Conservation (phyloP, 1,140 invertebrate species). For the Pseudoatta argentina region DNA sequence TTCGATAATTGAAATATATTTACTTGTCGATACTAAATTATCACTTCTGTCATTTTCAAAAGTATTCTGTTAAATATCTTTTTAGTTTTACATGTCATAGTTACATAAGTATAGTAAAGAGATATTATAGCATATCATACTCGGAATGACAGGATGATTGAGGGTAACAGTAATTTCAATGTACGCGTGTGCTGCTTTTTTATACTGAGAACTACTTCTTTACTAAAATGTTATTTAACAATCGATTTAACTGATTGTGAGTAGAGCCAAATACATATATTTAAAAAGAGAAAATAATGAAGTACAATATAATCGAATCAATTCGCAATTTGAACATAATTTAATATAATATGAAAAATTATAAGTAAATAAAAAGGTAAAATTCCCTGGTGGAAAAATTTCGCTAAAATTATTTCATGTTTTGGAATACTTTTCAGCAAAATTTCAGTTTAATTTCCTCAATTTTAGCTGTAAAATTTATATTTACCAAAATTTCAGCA, state of each 20-base stretch:
- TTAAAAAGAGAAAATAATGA: not conserved
- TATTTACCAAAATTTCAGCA: no score
- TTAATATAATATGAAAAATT: not conserved
- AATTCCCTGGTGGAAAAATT: no score
- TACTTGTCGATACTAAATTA: not conserved
- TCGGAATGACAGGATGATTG: not conserved
- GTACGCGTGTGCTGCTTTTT: not conserved
- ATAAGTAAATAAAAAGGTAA: not conserved
- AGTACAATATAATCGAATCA: not conserved
- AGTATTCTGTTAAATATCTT: not conserved
- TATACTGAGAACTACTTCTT: not conserved
- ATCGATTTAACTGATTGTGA: not conserved
- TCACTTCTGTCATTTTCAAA: not conserved
- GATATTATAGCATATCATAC: not conserved
- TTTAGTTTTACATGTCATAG: not conserved
- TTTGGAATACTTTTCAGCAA: no score
- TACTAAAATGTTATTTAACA: not conserved
- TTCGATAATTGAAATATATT: not conserved
- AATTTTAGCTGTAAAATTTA: no score
- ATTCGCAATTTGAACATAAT: not conserved
- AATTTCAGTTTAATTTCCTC: no score
- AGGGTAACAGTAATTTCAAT: not conserved
- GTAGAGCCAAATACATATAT: not conserved
- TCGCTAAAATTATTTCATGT: no score
- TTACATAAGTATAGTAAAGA: not conserved